A percentile compares a stretch with the other conserved stretches of the same genome.
phyloP scores from a whole-genome alignment of 2,888 invertebrate genomes.

The Seladonia tumulorum region DNA sequence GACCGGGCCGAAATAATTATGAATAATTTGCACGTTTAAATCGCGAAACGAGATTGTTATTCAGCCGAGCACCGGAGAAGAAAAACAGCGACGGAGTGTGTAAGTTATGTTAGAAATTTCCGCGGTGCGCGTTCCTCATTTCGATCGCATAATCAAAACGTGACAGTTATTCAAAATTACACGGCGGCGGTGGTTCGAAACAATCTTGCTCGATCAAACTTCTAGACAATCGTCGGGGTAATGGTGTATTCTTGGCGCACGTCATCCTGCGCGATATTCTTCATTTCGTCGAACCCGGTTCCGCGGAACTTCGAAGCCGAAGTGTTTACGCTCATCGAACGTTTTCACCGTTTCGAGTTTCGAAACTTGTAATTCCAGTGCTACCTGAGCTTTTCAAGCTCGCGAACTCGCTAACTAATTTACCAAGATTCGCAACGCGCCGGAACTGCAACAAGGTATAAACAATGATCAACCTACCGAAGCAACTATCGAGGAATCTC shows the following conservation, averaged over 20 bases:
- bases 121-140: neutral
- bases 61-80: neutral
- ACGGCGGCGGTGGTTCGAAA: neutral
- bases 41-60: neutral
- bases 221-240: neutral
- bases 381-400: neutral
- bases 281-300: neutral
- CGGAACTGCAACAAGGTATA: neutral
- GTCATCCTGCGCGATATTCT: neutral
- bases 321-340: neutral
- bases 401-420: neutral
- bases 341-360: neutral
- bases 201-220: neutral
- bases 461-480: neutral
- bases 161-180: neutral
- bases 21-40: neutral
- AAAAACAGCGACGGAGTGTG: neutral
- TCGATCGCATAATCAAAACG: neutral
- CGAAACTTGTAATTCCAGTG: neutral
- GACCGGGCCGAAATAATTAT: neutral
- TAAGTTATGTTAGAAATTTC: neutral
- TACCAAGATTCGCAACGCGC: neutral
- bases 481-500: neutral
- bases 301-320: neutral
- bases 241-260: neutral